Evolutionary conservation across 2,797 vertebrate species (phyloP), one percentile per base, ranked within the genome.

Genomic region (Remorina albescens): DNA sequence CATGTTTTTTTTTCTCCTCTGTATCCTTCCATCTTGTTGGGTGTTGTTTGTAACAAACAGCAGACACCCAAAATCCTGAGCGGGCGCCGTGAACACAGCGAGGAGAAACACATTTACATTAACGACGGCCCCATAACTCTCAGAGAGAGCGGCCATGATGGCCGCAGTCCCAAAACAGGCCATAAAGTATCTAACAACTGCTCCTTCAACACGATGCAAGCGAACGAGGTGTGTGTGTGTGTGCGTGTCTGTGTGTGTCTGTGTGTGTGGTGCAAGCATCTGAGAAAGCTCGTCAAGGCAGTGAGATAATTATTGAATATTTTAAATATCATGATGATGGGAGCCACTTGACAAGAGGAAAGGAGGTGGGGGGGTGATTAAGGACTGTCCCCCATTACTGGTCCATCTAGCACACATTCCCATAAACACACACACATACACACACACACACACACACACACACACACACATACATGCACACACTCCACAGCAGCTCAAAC

Each of bases 291-390:
- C 92, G 92, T 95, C 94, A 95, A 81, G 84, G 89, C 90, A 90
- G 85, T 72, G 6, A 77, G 92, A 88, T 95, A 95, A 95, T 96
- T 96, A 95, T 95, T 95, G 92, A 93, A 95, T 94, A 94, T 93
- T 94, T 94, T 95, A 95, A 95, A 96, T 95, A 95, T 94, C 95
- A 95, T 94, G 89, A 88, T 93, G 94, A 92, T 91, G 92, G 93
- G 92, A 93, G 86, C 84, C 88, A 90, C 91, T 94, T 95, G 92
- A 95, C 94, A 94, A 71, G 87, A 85, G 87, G 91, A 92, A 87
- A n/a, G n/a, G n/a, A n/a, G n/a, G n/a, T n/a, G n/a, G 84, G 85
- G 70, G 88, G 64, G 67, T 94, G 93, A 95, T 95, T 95, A 94
- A 94, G 89, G 91, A 86, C 82, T 90, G 83, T 85, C 63, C 85